A percentile compares a stretch with the other conserved stretches of the same genome.
These are phyloP conservation scores for Drosophila hamatofila DNA, from an alignment of 2,888 invertebrate species.

Conservation along the genomic window DNA sequence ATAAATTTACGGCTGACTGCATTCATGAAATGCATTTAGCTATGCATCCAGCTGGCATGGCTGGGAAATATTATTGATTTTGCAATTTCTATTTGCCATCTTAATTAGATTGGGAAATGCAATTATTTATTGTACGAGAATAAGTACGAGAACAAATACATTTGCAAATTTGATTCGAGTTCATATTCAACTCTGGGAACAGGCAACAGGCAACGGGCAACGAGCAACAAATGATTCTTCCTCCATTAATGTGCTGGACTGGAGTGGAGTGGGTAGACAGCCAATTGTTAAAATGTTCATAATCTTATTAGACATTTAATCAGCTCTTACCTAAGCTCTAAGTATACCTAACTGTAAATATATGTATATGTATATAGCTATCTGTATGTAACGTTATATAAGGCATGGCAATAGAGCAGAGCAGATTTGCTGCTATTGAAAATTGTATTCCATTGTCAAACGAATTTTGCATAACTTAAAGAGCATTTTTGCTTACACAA, in stretches of 20 bases:
- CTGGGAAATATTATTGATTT: slow-evolving; percentile 12
- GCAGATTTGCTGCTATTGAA: background rate
- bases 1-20: background rate
- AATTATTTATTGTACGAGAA: slow-evolving; percentile 13
- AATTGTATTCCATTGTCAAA: background rate
- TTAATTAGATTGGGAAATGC: slow-evolving; percentile 14
- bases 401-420: background rate
- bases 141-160: slow-evolving; percentile 9
- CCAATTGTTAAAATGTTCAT: background rate
- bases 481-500: background rate
- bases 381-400: background rate
- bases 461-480: background rate
- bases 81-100: slow-evolving; percentile 1
- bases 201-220: background rate
- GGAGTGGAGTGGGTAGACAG: too few relatives aligned
- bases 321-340: slow-evolving; percentile 2
- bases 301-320: slow-evolving; percentile 3
- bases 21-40: slow-evolving; percentile 10
- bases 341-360: background rate
- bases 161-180: background rate
- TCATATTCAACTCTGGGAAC: background rate
- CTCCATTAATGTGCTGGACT: background rate
- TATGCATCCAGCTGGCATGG: background rate
- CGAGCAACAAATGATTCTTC: background rate
- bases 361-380: background rate